Conservation (phyloP, 2,888 invertebrate genomes). For the Sinotaia quadrata region DNA sequence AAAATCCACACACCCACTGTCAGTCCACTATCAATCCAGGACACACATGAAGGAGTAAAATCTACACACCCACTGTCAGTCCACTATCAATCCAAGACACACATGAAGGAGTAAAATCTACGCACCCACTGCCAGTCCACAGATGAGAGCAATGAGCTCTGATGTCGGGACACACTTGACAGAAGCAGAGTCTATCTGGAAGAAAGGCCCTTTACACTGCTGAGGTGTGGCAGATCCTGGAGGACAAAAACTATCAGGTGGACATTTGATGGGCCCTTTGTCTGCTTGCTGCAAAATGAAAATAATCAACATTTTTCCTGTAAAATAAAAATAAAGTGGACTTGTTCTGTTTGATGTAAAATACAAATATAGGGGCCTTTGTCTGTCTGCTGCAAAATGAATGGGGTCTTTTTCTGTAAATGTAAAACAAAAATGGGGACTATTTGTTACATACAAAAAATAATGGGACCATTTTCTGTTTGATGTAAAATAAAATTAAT, state of each 20-base stretch:
- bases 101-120: neutral
- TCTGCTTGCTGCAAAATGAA: constrained; percentile 24
- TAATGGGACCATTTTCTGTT: no score
- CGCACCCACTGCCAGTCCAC: constrained; percentile 17
- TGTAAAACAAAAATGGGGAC: no score
- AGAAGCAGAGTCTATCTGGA: constrained; percentile 4
- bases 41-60: no score
- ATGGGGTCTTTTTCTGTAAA: no score
- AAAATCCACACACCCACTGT: no score
- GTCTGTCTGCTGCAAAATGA: no score
- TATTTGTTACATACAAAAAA: no score
- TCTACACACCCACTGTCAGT: constrained; percentile 1
- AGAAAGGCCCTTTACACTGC: constrained; percentile 20
- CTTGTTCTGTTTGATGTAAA: no score
- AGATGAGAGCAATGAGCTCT: constrained; percentile 19
- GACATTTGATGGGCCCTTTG: constrained; percentile 19
- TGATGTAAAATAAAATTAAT: no score
- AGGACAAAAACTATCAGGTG: constrained; percentile 18
- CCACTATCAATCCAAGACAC: neutral
- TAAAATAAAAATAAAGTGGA: no score
- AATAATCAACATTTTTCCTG: no score
- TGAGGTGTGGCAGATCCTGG: constrained; percentile 11
- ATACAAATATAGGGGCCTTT: no score
- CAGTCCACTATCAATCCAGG: neutral
- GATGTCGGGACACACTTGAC: constrained; percentile 13